Conservation (phyloP, 2,113 vertebrate species). For the Embiotoca jacksoni region DNA sequence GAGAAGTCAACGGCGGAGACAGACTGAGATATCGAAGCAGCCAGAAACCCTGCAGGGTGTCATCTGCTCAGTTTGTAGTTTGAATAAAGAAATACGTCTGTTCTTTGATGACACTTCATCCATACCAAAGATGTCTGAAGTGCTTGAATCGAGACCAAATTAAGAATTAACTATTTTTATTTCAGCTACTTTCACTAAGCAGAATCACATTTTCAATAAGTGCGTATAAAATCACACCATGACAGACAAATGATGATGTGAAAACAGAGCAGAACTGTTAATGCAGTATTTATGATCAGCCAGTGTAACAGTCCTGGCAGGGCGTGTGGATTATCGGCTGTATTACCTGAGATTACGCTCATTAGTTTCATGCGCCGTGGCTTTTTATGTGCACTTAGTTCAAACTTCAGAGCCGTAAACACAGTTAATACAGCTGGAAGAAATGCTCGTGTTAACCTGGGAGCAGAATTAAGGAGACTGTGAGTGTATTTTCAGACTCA, state of each 20-base stretch:
- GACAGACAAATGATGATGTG: constrained; percentile 1
- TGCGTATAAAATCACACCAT: constrained; percentile 9
- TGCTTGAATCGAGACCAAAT: not conserved
- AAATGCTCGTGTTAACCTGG: not conserved
- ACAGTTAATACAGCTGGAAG: constrained; percentile 17
- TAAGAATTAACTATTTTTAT: not conserved
- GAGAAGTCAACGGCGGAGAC: too few species aligned
- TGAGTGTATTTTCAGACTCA: constrained; percentile 36
- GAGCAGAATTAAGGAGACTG: not conserved
- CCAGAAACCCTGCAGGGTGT: too few species aligned
- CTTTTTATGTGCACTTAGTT: constrained; percentile 35
- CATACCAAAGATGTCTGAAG: not conserved
- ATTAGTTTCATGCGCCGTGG: constrained; percentile 13
- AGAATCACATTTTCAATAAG: not conserved
- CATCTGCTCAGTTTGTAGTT: too few species aligned
- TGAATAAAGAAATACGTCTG: too few species aligned
- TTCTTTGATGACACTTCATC: too few species aligned
- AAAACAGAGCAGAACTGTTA: constrained; percentile 10
- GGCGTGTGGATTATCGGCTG: not conserved
- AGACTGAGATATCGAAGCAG: too few species aligned
- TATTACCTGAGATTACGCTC: constrained; percentile 6
- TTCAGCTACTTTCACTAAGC: not conserved
- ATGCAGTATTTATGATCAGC: not conserved
- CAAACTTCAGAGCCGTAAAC: not conserved
- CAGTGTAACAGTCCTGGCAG: not conserved